A percentile compares a stretch with the other conserved stretches of the same genome.
Conservation (phyloP, 2,113 vertebrate genomes). For the Calcarius ornatus region DNA sequence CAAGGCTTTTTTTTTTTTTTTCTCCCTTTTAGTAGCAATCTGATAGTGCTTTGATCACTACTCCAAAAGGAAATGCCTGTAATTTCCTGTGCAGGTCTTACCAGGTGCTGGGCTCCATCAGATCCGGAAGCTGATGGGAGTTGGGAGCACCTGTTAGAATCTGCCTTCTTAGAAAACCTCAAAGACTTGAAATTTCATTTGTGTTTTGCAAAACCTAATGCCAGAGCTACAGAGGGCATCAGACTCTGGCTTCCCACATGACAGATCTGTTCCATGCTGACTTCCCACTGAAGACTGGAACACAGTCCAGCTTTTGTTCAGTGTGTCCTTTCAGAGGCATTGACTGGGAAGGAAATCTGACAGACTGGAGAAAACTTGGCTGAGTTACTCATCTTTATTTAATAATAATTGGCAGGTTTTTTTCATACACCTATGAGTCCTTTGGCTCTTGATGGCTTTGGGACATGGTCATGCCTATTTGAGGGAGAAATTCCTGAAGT, state of each 20-base stretch:
- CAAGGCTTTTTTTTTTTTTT: background rate
- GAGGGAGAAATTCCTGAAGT: background rate
- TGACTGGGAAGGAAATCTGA: background rate
- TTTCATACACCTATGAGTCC: background rate
- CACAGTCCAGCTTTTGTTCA: background rate
- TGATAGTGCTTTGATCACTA: constrained; percentile 10
- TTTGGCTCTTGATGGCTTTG: background rate
- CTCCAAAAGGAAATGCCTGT: constrained; percentile 33
- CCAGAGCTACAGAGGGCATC: background rate
- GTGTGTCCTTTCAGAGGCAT: background rate
- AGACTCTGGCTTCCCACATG: background rate
- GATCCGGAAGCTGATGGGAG: background rate
- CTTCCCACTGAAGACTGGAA: background rate
- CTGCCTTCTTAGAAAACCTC: background rate
- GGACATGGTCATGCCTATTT: background rate
- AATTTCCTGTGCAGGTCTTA: constrained; percentile 10
- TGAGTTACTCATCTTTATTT: background rate
- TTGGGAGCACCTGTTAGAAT: background rate
- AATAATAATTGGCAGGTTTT: background rate
- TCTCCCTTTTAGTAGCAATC: background rate
- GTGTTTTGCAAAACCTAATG: background rate
- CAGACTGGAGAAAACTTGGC: background rate
- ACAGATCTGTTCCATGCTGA: background rate
- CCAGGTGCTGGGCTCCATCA: constrained; percentile 19
- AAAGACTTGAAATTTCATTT: background rate